Evolutionary conservation across 2,113 vertebrate species (phyloP).

Genomic region (Bufo bufo): DNA sequence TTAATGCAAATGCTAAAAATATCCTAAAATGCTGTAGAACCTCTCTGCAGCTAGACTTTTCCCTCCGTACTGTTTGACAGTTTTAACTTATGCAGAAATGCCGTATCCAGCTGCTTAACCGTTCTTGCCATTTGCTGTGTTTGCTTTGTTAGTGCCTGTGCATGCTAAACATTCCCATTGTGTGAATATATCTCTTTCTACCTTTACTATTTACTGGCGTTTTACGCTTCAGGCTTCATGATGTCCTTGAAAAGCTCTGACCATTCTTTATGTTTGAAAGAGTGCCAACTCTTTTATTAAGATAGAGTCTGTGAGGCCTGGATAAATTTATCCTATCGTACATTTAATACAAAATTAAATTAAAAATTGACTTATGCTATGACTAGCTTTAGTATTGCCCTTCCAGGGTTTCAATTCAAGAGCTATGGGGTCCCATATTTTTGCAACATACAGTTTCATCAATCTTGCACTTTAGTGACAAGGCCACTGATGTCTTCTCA

Average conservation of each 20-base stretch:
- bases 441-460: slow-evolving; percentile 70
- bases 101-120: slow-evolving; percentile 68
- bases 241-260: slow-evolving; percentile 76
- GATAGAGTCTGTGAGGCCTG: slow-evolving; percentile 66
- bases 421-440: slow-evolving; percentile 60
- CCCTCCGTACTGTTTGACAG: not conserved
- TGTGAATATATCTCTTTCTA: slow-evolving; percentile 74
- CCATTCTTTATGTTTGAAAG: slow-evolving; percentile 73
- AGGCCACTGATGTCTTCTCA: slow-evolving; percentile 72
- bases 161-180: slow-evolving; percentile 68
- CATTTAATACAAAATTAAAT: slow-evolving; percentile 83
- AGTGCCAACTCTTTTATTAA: slow-evolving; percentile 79
- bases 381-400: slow-evolving; percentile 69
- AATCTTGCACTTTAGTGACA: slow-evolving; percentile 70
- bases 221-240: slow-evolving; percentile 71
- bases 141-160: slow-evolving; percentile 76
- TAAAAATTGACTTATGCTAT: slow-evolving; percentile 75
- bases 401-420: slow-evolving; percentile 72
- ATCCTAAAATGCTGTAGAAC: slow-evolving; percentile 8
- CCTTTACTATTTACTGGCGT: slow-evolving; percentile 75
- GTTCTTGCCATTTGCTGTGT: slow-evolving; percentile 68
- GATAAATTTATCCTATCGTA: slow-evolving; percentile 75
- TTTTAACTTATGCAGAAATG: slow-evolving; percentile 62
- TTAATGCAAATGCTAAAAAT: slow-evolving; percentile 43
- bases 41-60: slow-evolving; percentile 4